Evolutionary conservation across 2,888 invertebrate species (phyloP).

Genomic region (Drosophila pseudotakahashii): DNA sequence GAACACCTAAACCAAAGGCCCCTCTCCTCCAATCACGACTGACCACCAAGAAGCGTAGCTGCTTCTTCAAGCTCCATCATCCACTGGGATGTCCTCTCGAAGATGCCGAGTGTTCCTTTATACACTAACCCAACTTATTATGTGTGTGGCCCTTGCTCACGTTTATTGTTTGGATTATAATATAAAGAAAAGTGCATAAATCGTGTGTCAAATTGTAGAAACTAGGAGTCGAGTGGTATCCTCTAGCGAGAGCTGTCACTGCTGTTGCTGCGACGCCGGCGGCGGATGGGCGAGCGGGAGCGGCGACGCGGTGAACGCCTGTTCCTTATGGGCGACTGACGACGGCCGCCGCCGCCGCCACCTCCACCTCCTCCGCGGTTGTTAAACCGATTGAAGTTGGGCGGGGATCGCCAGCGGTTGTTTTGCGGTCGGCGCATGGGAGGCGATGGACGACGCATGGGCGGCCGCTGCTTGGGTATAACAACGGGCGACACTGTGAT

Average conservation of each 20-base stretch:
- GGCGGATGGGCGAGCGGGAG: constrained; percentile 83
- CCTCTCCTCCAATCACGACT: constrained; percentile 45
- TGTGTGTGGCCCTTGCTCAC: constrained; percentile 8
- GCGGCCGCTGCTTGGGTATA: constrained; percentile 87
- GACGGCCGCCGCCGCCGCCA: constrained; percentile 54
- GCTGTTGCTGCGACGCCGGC: constrained; percentile 83
- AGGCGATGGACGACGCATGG: constrained; percentile 82
- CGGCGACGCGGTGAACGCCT: constrained; percentile 83
- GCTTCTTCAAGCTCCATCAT: constrained; percentile 94
- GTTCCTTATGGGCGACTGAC: constrained; percentile 78
- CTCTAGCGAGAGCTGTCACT: constrained; percentile 83
- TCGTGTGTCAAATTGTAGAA: constrained; percentile 38
- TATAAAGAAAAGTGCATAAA: constrained; percentile 47
- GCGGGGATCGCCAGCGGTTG: constrained; percentile 84
- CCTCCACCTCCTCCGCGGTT: constrained; percentile 78
- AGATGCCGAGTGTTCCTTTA: constrained; percentile 89
- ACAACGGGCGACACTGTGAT: constrained; percentile 97
- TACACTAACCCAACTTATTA: constrained; percentile 85
- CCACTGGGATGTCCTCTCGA: constrained; percentile 93
- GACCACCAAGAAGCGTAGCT: constrained; percentile 87
- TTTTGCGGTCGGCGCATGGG: constrained; percentile 81
- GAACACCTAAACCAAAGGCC: constrained; percentile 85
- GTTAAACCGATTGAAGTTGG: constrained; percentile 81
- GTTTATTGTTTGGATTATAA: constrained; percentile 33
- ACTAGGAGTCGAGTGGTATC: constrained; percentile 16